Percentiles rank a stretch among this genome's conserved stretches.
phyloP scores from a whole-genome alignment of 2,797 vertebrate species.

The Carcharodon carcharias region DNA sequence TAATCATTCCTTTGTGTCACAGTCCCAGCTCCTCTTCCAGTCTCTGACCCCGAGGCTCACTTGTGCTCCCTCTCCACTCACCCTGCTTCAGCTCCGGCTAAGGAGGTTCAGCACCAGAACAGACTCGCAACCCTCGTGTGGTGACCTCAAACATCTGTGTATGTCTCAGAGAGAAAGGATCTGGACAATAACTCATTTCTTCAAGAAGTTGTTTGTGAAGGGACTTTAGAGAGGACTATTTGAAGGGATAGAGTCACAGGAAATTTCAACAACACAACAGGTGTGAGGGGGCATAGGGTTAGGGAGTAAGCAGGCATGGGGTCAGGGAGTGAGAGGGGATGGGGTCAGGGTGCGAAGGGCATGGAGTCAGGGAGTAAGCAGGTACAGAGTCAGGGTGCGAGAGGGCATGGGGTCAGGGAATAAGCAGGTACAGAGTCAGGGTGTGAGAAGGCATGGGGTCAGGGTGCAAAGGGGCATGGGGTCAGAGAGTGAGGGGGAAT shows the following conservation, averaged over 20 bases:
- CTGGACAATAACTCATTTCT: too few relatives aligned
- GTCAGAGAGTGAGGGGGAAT: slow-evolving; percentile 46
- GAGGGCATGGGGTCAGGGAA: too few relatives aligned
- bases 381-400: too few relatives aligned
- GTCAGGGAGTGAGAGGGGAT: too few relatives aligned
- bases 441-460: not conserved
- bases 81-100: not conserved
- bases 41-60: slow-evolving; percentile 44
- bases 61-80: not conserved
- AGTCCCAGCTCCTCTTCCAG: slow-evolving; percentile 49
- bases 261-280: not conserved
- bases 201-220: too few relatives aligned
- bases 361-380: too few relatives aligned
- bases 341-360: too few relatives aligned
- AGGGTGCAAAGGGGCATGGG: not conserved
- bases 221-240: not conserved
- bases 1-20: not conserved
- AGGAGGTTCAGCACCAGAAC: not conserved
- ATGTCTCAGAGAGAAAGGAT: too few relatives aligned
- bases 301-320: too few relatives aligned
- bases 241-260: not conserved
- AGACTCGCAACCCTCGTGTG: not conserved
- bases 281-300: slow-evolving; percentile 46
- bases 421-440: not conserved
- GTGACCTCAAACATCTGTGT: too few relatives aligned